Conservation (phyloP, 2,113 vertebrate species). For the Pterocles gutturalis region DNA sequence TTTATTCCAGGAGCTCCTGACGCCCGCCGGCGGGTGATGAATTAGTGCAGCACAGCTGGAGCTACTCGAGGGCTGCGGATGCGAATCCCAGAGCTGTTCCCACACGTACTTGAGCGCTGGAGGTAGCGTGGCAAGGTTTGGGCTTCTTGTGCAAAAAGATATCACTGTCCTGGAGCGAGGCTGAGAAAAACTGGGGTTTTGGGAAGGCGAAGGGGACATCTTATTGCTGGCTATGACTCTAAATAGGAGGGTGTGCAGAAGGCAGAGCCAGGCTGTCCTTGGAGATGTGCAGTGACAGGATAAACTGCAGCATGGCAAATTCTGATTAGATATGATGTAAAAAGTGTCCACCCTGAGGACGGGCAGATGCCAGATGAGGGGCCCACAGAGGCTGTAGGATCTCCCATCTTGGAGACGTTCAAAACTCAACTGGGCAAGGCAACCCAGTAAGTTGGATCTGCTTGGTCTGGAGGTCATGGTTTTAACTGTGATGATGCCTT, state of each 20-base stretch:
- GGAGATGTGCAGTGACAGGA: not conserved
- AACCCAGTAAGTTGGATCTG: not conserved
- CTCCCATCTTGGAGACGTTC: not conserved
- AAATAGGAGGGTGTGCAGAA: not conserved
- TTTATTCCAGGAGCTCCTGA: conserved; percentile 32
- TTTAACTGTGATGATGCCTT: not conserved
- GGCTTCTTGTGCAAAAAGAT: not conserved
- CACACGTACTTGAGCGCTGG: accelerated
- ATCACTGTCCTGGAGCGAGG: not conserved
- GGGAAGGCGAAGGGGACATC: not conserved
- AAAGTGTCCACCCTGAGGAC: not conserved
- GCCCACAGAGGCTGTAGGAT: not conserved
- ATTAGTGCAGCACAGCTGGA: conserved; percentile 24
- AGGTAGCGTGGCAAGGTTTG: not conserved
- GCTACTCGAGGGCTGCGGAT: not conserved
- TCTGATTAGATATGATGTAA: not conserved
- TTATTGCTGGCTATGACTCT: not conserved
- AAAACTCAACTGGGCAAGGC: not conserved
- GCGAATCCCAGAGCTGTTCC: not conserved
- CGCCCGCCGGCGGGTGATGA: not conserved
- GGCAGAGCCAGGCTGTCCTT: not conserved
- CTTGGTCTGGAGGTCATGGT: not conserved
- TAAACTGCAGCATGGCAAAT: not conserved
- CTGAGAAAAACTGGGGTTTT: not conserved
- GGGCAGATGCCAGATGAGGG: not conserved